Conservation (phyloP, 2,888 invertebrate species). For the Dusona sp. region DNA sequence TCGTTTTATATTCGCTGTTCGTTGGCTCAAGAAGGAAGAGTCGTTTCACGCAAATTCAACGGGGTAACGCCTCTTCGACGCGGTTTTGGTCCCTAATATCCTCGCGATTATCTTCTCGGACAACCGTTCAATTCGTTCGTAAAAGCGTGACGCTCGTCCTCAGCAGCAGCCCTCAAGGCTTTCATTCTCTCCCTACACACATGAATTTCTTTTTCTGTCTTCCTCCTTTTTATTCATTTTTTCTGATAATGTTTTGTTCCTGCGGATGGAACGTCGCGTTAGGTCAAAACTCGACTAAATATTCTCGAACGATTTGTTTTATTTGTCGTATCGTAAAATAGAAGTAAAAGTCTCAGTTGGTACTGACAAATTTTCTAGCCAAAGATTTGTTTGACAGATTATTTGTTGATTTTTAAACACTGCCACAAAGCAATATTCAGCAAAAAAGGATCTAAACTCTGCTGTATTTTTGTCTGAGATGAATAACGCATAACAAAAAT, state of each 20-base stretch:
- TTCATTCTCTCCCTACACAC: conserved; percentile 50
- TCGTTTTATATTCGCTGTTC: conserved; percentile 38
- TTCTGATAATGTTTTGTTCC: not conserved
- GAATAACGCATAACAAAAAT: no score
- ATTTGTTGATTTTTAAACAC: not conserved
- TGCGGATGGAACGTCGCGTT: not conserved
- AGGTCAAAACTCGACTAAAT: not conserved
- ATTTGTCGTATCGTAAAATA: not conserved
- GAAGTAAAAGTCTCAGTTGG: no score
- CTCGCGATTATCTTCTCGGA: conserved; percentile 64
- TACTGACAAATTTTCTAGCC: not conserved
- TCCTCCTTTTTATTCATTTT: conserved; percentile 26
- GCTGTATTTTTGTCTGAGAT: no score
- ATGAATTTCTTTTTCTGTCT: conserved; percentile 7
- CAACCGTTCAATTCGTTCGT: conserved; percentile 74
- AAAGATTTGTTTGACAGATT: not conserved
- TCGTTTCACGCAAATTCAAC: conserved; percentile 82
- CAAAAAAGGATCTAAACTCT: no score
- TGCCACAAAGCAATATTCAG: not conserved
- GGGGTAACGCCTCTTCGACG: conserved; percentile 74
- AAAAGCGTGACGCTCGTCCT: conserved; percentile 79
- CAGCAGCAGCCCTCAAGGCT: conserved; percentile 50
- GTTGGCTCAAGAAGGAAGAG: conserved; percentile 58
- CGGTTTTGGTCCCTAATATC: conserved; percentile 64
- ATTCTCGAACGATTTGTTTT: not conserved